phyloP scores from a whole-genome alignment of 2,797 vertebrate species.

The Molossus alvarezi region DNA sequence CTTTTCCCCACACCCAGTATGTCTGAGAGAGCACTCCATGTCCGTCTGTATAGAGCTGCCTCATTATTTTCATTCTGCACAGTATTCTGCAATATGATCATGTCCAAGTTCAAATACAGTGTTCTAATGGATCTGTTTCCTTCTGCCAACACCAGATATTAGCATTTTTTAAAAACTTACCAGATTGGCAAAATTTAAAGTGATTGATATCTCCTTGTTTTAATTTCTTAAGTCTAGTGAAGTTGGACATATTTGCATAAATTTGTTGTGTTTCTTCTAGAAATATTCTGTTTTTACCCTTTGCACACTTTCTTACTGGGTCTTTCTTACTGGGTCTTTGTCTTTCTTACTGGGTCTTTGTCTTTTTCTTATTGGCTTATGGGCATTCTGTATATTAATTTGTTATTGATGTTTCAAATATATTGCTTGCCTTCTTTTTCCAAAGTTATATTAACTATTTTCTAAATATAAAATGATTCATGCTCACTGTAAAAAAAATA shows the following conservation, averaged over 20 bases:
- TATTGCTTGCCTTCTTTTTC: neutral
- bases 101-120: neutral
- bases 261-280: constrained; percentile 46
- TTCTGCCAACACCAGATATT: neutral
- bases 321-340: neutral
- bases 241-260: neutral
- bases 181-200: constrained; percentile 23
- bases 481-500: neutral
- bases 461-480: constrained; percentile 33
- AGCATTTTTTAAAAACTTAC: neutral
- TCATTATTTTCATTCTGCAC: neutral
- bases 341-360: neutral
- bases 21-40: neutral
- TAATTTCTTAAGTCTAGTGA: constrained; percentile 50
- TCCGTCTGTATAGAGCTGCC: neutral
- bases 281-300: constrained; percentile 7
- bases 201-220: constrained; percentile 42
- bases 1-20: neutral
- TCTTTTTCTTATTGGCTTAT: constrained; percentile 24
- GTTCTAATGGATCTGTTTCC: neutral
- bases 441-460: constrained; percentile 21
- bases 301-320: neutral
- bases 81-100: neutral
- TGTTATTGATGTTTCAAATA: constrained; percentile 30
- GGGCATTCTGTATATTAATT: constrained; percentile 36